Evolutionary conservation across 1,140 invertebrate genomes (phyloP), one percentile per base, ranked within the genome.

Genomic region (Drosophila equinoxialis): DNA sequence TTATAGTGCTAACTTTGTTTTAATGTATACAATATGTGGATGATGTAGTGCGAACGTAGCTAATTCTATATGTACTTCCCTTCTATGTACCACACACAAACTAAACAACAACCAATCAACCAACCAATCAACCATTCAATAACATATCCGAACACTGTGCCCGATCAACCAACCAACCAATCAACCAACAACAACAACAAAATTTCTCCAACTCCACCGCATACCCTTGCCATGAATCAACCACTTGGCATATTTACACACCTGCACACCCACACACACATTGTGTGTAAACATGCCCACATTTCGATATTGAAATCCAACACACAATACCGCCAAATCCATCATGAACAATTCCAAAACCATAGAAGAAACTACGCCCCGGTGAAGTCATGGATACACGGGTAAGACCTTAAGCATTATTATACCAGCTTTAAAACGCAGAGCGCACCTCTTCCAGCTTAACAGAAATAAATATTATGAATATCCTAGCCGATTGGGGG

Each of bases 371-470:
- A 95, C 96, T 98, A 93, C 96, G 97, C 91, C 97, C 97, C 74
- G 97, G 97, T 93, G 97, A 98, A 94, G 96, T 98, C 92, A 97
- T 97, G 94, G 97, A 98, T 91, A 96, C 95, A 94, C 97, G 97
- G 97, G 97, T 98, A 97, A 97, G 96, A 84, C 42, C 14, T 41
- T 30, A n/a, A 23, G 20, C 33, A n/a, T 59, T 59, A 37, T 62
- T 30, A 26, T 8, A 8, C 26, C 58, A 51, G 13, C 59, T 26
- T 3, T 37, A 41, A 42, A 33, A 45, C 33, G 51, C 60, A 41
- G 39, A n/a, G 60, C n/a, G 37, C 60, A 37, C 13, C 17, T 62
- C 20, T 37, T 62, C 20, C 39, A 62, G 60, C 41, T 45, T 62
- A 51, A 20, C 23, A 37, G 60, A 11, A 14, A 37, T 37, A 11